Evolutionary conservation across 2,888 invertebrate genomes (phyloP).

Genomic region (Rotaria socialis): DNA sequence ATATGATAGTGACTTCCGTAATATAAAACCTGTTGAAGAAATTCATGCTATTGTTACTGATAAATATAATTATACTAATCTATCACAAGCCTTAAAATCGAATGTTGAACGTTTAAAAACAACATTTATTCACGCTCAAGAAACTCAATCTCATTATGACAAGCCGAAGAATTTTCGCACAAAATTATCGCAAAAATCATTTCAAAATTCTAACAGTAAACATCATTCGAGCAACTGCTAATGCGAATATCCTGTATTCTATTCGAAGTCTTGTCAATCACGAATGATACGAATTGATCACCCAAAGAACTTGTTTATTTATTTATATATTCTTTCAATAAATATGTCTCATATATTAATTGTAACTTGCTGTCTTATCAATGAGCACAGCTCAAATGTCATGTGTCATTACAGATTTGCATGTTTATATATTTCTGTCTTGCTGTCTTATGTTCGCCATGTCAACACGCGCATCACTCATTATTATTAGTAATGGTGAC

Average conservation of each 20-base stretch:
- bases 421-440: not conserved
- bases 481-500: conserved; percentile 2
- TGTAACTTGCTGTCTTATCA: not conserved
- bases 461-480: not conserved
- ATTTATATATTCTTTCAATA: not conserved
- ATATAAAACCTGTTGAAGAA: conserved; percentile 35
- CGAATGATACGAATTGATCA: not conserved
- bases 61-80: conserved; percentile 23
- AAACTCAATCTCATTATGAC: not conserved
- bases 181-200: not conserved
- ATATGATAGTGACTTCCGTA: not conserved
- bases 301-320: not conserved
- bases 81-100: conserved; percentile 4
- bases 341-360: not conserved
- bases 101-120: conserved; percentile 23
- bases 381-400: not conserved
- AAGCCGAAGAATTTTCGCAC: not conserved
- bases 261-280: no score
- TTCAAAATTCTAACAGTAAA: no score
- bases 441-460: not conserved
- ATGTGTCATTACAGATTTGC: conserved; percentile 20
- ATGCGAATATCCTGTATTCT: not conserved
- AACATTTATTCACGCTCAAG: not conserved
- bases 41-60: not conserved
- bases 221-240: not conserved